phyloP scores from a whole-genome alignment of 2,888 invertebrate genomes.

The Leucania comma region DNA sequence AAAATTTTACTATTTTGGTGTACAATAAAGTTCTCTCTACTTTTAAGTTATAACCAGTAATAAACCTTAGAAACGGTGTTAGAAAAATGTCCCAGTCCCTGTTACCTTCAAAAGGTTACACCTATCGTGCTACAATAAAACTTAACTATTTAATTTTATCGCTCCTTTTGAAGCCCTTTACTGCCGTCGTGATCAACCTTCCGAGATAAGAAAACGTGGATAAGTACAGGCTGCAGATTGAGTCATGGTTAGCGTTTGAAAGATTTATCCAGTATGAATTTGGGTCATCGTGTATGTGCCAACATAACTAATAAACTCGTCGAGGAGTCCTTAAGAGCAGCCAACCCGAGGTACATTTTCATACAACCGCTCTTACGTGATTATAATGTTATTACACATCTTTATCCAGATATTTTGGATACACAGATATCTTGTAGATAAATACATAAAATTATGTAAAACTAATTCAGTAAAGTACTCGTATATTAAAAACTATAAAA shows the following conservation, averaged over 20 bases:
- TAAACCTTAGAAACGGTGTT: background rate
- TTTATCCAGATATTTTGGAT: too few species aligned
- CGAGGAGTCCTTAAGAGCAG: too few species aligned
- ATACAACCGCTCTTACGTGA: too few species aligned
- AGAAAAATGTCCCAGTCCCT: slow-evolving; percentile 6
- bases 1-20: too few species aligned
- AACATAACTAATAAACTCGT: too few species aligned
- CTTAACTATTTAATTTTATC: slow-evolving; percentile 30
- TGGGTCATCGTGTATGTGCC: background rate
- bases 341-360: too few species aligned
- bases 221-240: slow-evolving; percentile 36
- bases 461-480: too few species aligned
- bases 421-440: too few species aligned
- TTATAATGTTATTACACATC: too few species aligned
- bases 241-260: slow-evolving; percentile 20
- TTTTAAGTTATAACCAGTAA: background rate
- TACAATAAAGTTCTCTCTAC: too few species aligned
- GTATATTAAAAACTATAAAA: too few species aligned
- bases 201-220: slow-evolving; percentile 42
- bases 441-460: too few species aligned
- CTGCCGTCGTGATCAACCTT: slow-evolving; percentile 44
- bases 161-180: slow-evolving; percentile 41
- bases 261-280: slow-evolving; percentile 22
- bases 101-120: slow-evolving; percentile 1
- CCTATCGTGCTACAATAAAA: slow-evolving; percentile 17